These are phyloP conservation scores for Strix uralensis DNA, from an alignment of 2,113 vertebrate genomes.

Conservation along the genomic window DNA sequence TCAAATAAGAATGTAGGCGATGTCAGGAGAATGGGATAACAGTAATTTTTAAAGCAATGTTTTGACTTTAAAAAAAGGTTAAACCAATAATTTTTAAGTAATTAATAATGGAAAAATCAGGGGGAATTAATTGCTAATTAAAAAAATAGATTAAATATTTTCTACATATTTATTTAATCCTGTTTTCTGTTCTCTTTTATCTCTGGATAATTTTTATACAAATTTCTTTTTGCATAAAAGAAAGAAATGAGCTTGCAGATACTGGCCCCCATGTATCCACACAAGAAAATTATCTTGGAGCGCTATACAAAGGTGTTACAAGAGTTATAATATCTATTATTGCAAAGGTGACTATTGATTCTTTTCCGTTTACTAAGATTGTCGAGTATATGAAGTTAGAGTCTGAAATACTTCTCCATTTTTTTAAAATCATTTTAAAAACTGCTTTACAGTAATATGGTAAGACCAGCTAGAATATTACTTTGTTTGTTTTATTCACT, in stretches of 20 bases:
- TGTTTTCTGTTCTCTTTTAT: background rate
- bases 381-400: background rate
- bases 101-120: background rate
- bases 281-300: background rate
- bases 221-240: background rate
- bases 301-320: rapidly evolving
- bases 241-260: background rate
- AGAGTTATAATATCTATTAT: background rate
- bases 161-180: background rate
- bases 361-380: background rate
- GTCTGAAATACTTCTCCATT: background rate
- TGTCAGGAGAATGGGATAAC: background rate
- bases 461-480: background rate
- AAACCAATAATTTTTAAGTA: background rate
- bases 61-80: slow-evolving; percentile 26
- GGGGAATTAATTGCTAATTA: background rate
- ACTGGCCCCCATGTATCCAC: background rate
- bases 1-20: background rate
- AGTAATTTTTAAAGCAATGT: background rate
- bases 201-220: background rate
- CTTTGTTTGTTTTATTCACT: background rate
- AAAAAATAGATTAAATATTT: background rate
- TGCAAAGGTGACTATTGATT: background rate
- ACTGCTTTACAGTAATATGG: background rate
- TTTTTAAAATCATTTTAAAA: background rate